phyloP scores from a whole-genome alignment of 2,113 vertebrate genomes.

The Bagarius yarrelli region DNA sequence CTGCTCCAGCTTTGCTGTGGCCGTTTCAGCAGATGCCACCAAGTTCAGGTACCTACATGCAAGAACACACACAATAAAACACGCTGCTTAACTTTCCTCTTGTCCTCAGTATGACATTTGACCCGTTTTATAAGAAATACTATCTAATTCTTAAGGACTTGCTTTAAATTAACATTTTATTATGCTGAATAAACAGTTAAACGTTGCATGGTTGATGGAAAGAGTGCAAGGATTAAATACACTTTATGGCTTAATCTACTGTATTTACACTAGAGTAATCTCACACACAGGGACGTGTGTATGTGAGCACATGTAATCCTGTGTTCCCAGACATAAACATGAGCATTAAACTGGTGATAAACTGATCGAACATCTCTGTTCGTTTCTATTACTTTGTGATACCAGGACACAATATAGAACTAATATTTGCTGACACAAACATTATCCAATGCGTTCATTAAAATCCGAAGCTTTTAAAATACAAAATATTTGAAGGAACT shows the following conservation, averaged over 20 bases:
- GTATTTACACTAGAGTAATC: neutral
- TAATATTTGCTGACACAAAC: neutral
- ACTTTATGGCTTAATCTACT: too few relatives aligned
- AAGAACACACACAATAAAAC: neutral
- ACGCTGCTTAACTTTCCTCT: neutral
- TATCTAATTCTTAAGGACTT: too few relatives aligned
- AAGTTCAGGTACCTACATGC: conserved; percentile 77
- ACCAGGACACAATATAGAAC: neutral
- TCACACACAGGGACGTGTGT: neutral
- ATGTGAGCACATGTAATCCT: neutral
- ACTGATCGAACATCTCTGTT: neutral
- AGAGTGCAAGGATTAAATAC: too few relatives aligned
- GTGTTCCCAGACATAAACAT: neutral
- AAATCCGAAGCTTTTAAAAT: neutral
- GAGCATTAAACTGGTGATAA: too few relatives aligned
- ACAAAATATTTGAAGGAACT: neutral
- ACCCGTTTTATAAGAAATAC: too few relatives aligned
- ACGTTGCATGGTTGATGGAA: too few relatives aligned
- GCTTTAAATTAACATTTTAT: too few relatives aligned
- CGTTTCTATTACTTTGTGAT: neutral
- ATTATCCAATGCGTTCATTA: neutral
- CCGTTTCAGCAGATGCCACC: conserved; percentile 60
- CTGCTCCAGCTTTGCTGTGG: conserved; percentile 62
- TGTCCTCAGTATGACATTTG: neutral
- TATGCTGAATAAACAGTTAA: too few relatives aligned